These are phyloP conservation scores for Macrobrachium nipponense DNA, from an alignment of 1,140 invertebrate genomes.

Conservation along the genomic window DNA sequence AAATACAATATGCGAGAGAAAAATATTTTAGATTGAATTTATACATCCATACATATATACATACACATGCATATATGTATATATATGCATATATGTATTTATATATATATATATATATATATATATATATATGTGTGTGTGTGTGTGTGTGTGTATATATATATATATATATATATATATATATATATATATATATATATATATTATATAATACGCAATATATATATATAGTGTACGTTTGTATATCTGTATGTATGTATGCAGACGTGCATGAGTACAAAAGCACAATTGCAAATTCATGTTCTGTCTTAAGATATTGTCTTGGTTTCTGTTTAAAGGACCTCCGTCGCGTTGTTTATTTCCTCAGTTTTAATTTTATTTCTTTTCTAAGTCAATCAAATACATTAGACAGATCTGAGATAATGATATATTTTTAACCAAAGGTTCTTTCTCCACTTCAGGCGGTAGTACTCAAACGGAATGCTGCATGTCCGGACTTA, in stretches of 20 bases:
- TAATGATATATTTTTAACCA: too few species aligned
- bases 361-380: too few species aligned
- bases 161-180: neutral
- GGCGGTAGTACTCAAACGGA: too few species aligned
- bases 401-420: too few species aligned
- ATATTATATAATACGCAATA: neutral
- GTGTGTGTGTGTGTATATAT: neutral
- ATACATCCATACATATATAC: neutral
- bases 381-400: too few species aligned
- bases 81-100: neutral
- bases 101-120: neutral
- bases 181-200: slow-evolving; percentile 11
- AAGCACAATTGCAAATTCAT: too few species aligned
- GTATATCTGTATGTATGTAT: neutral
- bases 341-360: too few species aligned
- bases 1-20: too few species aligned
- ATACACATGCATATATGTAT: neutral
- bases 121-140: neutral
- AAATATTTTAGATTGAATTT: neutral
- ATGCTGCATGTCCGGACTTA: too few species aligned
- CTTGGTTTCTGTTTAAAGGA: too few species aligned
- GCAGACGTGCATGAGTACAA: neutral
- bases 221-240: neutral
- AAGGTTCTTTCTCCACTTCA: too few species aligned
- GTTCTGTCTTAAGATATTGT: too few species aligned